Percentiles rank a stretch among this genome's conserved stretches.
These are phyloP conservation scores for Ceratotherium simum DNA, from an alignment of 2,113 vertebrate genomes.

Conservation along the genomic window DNA sequence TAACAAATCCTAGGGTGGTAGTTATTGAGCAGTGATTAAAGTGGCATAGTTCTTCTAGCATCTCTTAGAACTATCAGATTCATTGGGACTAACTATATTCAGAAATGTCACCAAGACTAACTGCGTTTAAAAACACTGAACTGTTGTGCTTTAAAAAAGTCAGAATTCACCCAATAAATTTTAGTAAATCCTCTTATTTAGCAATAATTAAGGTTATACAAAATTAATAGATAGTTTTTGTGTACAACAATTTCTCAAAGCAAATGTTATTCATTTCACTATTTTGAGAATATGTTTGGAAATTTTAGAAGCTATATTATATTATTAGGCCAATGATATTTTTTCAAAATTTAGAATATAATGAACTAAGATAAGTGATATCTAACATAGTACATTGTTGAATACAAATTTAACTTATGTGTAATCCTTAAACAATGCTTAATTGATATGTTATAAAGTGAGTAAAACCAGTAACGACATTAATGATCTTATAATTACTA, in stretches of 20 bases:
- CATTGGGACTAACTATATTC: conserved; percentile 39
- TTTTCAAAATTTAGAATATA: not conserved
- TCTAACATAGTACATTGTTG: not conserved
- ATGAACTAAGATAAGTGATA: not conserved
- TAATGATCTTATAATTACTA: not conserved
- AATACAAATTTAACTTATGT: not conserved
- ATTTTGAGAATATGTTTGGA: conserved; percentile 28
- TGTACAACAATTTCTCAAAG: not conserved
- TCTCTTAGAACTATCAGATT: conserved; percentile 18
- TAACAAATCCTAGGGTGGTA: not conserved
- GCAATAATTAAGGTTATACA: not conserved
- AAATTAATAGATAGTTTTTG: not conserved
- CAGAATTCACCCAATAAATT: not conserved
- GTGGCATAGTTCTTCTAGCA: not conserved
- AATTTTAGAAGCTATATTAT: not conserved
- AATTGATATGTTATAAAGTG: not conserved
- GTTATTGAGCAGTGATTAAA: conserved; percentile 39
- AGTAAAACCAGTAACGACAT: not conserved
- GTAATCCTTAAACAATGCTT: not conserved
- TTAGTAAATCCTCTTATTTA: not conserved
- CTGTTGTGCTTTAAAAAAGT: not conserved
- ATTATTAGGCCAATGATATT: not conserved
- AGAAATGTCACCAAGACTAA: conserved; percentile 17
- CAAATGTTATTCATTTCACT: not conserved
- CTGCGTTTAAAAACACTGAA: conserved; percentile 23